Percentiles rank a stretch among this genome's conserved stretches.
phyloP scores from a whole-genome alignment of 2,888 invertebrate genomes.

The Rotaria magnacalcarata region DNA sequence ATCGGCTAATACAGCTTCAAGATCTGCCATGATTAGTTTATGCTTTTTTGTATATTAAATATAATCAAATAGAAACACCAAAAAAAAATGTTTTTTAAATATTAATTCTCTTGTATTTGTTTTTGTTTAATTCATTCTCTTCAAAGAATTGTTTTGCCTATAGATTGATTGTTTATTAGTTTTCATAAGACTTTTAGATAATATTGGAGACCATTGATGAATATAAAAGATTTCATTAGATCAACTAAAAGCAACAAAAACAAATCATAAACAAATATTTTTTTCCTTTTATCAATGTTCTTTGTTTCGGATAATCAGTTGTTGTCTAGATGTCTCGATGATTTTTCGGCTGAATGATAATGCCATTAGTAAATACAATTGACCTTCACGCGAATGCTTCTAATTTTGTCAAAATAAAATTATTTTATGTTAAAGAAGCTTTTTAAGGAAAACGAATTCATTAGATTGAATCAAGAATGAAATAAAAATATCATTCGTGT shows the following conservation, averaged over 20 bases:
- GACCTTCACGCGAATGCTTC: not conserved
- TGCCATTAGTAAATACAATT: not conserved
- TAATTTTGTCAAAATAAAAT: not conserved
- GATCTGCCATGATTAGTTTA: constrained; percentile 78
- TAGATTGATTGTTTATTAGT: not conserved
- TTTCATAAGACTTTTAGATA: not conserved
- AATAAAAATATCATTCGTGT: not conserved
- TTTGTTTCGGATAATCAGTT: constrained; percentile 22
- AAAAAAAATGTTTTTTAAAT: not conserved
- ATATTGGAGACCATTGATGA: not conserved
- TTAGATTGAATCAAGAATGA: too few relatives aligned
- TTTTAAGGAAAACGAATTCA: not conserved
- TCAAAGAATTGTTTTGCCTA: not conserved
- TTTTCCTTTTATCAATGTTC: constrained; percentile 1
- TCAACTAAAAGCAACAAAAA: not conserved
- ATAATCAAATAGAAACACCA: not conserved
- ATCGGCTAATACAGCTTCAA: constrained; percentile 99
- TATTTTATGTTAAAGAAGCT: not conserved
- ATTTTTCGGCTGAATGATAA: constrained; percentile 13
- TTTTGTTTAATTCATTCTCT: constrained; percentile 18
- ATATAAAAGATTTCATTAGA: not conserved
- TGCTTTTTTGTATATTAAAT: not conserved
- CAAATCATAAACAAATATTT: not conserved
- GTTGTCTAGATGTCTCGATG: constrained; percentile 18
- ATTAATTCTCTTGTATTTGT: not conserved